Percentiles rank a stretch among this genome's conserved stretches.
Evolutionary conservation across 1,140 invertebrate species (phyloP).

Genomic region (Drosophila nannoptera): DNA sequence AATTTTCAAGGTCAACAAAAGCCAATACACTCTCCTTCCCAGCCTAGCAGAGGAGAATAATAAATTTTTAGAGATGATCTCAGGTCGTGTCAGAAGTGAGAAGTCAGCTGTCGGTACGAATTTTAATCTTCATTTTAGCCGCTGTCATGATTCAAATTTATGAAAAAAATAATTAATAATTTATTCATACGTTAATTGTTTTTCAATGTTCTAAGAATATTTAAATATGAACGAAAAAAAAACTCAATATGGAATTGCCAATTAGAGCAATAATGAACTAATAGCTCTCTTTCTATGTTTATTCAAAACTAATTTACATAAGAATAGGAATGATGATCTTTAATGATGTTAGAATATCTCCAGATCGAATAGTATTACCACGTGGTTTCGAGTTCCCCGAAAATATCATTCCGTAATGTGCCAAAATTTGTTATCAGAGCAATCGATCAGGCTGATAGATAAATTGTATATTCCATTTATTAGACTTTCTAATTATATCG

Average conservation of each 20-base stretch:
- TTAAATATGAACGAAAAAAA: background rate
- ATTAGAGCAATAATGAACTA: constrained; percentile 2
- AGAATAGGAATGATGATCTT: background rate
- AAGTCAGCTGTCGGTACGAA: background rate
- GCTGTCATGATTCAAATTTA: background rate
- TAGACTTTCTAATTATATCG: background rate
- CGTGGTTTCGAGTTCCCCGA: too few species aligned
- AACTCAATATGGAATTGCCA: background rate
- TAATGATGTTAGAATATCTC: background rate
- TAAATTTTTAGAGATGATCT: constrained; percentile 18
- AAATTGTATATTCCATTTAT: background rate
- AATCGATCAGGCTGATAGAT: too few species aligned
- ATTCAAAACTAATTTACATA: background rate
- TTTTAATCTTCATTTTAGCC: constrained; percentile 6
- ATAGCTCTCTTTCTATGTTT: background rate
- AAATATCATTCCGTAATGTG: too few species aligned
- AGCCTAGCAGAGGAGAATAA: background rate
- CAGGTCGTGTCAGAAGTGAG: constrained; percentile 3
- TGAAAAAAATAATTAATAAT: constrained; percentile 1
- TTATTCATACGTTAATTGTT: constrained; percentile 4
- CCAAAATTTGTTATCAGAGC: too few species aligned
- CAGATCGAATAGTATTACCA: too few species aligned
- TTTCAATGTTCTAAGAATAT: constrained; percentile 5
- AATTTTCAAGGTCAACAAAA: too few species aligned
- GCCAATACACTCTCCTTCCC: background rate